Evolutionary conservation across 2,797 vertebrate genomes (phyloP), one percentile per base, ranked within the genome.

Genomic region (Orestias chungarensis): DNA sequence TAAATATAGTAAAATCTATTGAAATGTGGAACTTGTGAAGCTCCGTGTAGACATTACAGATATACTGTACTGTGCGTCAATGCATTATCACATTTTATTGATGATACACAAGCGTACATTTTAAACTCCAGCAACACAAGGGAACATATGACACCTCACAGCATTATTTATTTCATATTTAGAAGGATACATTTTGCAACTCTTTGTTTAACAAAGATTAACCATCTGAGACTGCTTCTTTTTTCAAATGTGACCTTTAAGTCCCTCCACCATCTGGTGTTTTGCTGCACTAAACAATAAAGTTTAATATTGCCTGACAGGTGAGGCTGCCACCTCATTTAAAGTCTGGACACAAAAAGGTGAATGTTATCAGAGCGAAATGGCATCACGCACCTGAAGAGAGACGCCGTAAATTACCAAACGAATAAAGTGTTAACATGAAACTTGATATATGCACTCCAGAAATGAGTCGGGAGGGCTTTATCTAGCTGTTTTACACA

Each of bases 401-500:
- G 6, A 44, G 23, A 11, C 5, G n/a, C 10, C 33, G 4, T 35
- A 62, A 59, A 66, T 64, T 14, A 50, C 49, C 23, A 31, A 62
- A 44, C 44, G 9, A 71, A 67, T 0, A 31, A 55, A 29, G 55
- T 38, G 1, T 74, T 40, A 23, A 66, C 67, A 64, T 59, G 47
- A 64, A n/a, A 75, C 49, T 17, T 38, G 73, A 74, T 55, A n/a
- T 31, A 43, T 46, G 20, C 6, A 31, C 44, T n/a, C 49, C 46
- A 8, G 0, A 47, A 55, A 35, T 33, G 20, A n/a, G 17, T 15
- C 33, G 68, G 46, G 6, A 33, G 4, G 17, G 5, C 66, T 78
- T 74, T n/a, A 73, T 75, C 79, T 31, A 69, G 61, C 72, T 69
- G 40, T 65, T 35, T 42, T 1, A 61, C 68, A 76, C 50, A 71